Percentiles rank a stretch among this genome's conserved stretches.
Evolutionary conservation across 2,888 invertebrate genomes (phyloP).

Genomic region (Penaeus monodon): DNA sequence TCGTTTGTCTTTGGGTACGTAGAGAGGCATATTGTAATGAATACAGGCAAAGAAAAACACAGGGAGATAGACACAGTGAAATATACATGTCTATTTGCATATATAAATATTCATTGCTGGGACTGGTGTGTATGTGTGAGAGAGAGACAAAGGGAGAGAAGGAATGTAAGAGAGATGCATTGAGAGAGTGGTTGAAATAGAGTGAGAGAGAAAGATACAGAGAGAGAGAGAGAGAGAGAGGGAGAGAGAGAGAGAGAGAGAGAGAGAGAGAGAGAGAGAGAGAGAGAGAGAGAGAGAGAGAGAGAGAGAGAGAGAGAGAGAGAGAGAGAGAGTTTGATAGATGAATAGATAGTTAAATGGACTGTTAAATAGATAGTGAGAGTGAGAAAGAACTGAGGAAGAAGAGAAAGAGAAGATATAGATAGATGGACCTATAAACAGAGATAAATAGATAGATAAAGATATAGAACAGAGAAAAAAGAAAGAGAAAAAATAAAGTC

Average conservation of each 20-base stretch:
- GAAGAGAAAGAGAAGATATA: no score
- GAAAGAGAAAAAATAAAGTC: no score
- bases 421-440: no score
- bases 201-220: conserved; percentile 10
- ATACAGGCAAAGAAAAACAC: conserved; percentile 2
- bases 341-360: no score
- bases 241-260: conserved; percentile 28
- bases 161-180: not conserved
- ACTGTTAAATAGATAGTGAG: no score
- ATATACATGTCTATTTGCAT: conserved; percentile 2
- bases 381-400: no score
- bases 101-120: no score
- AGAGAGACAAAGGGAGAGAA: conserved; percentile 1
- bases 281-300: conserved; percentile 24
- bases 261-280: not conserved
- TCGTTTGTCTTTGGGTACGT: conserved; percentile 12
- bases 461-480: no score
- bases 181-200: not conserved
- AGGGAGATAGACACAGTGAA: not conserved
- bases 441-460: no score
- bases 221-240: conserved; percentile 44
- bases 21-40: not conserved
- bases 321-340: not conserved
- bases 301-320: conserved; percentile 22
- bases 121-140: not conserved